Conservation (phyloP, 2,888 invertebrate genomes). For the Ashinkailepas kermadecensis region DNA sequence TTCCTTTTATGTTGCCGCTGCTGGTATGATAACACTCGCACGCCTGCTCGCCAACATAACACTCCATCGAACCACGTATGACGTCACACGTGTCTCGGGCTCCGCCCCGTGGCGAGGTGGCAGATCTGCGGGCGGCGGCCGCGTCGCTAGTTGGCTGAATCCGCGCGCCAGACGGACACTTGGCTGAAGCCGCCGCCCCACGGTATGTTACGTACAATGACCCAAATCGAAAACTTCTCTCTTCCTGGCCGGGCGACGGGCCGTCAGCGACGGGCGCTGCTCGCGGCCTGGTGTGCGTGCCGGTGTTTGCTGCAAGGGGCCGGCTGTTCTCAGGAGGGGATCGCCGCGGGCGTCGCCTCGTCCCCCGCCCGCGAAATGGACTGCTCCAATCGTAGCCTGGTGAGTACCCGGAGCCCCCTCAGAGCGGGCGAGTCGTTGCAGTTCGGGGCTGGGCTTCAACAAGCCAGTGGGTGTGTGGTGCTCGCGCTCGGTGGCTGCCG, state of each 20-base stretch:
- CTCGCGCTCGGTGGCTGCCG: no score
- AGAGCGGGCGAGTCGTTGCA: no score
- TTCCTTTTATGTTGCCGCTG: no score
- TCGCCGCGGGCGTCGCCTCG: background rate
- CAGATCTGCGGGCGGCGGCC: no score
- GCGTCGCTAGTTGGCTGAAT: background rate
- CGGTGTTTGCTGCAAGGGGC: background rate
- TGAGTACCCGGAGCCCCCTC: no score
- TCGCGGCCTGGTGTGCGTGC: background rate
- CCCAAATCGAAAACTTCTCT: slow-evolving; percentile 22
- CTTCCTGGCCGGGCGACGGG: background rate
- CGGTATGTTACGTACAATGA: slow-evolving; percentile 23
- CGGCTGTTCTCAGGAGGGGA: background rate
- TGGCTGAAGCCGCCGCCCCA: background rate
- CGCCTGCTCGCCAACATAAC: no score
- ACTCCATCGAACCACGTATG: no score
- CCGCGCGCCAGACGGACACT: background rate
- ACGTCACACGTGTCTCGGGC: no score
- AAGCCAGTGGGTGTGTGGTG: no score
- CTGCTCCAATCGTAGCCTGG: background rate
- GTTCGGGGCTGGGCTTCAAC: no score
- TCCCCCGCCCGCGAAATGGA: background rate
- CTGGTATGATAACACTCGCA: no score
- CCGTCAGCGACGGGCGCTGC: background rate
- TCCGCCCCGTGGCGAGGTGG: no score